Conservation (phyloP, 2,797 vertebrate genomes). For the Rhinatrema bivittatum region DNA sequence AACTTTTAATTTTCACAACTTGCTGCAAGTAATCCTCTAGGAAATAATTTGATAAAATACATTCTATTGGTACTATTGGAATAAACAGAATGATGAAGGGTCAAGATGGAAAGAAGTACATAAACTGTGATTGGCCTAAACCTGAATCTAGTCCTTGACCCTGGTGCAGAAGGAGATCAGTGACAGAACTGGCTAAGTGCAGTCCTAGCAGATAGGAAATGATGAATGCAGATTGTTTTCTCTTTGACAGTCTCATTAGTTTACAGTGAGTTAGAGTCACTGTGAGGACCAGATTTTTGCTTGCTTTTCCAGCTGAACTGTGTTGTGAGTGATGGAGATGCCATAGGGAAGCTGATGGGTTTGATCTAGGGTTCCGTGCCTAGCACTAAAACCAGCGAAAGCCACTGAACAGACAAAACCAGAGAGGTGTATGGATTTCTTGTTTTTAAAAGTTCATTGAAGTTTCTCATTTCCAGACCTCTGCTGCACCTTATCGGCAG, state of each 20-base stretch:
- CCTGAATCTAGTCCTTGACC: slow-evolving; percentile 35
- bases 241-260: slow-evolving; percentile 37
- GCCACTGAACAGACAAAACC: not conserved
- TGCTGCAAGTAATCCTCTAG: no score
- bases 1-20: no score
- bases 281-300: slow-evolving; percentile 2
- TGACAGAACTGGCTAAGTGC: slow-evolving; percentile 8
- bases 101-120: no score
- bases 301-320: slow-evolving; percentile 6
- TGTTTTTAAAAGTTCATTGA: no score
- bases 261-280: slow-evolving; percentile 28
- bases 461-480: no score
- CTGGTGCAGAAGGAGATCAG: slow-evolving; percentile 5
- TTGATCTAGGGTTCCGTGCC: not conserved
- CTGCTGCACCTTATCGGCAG: no score
- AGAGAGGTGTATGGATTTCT: accelerated
- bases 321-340: slow-evolving; percentile 19
- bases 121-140: not conserved
- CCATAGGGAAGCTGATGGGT: not conserved
- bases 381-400: slow-evolving; percentile 2
- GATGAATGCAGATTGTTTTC: slow-evolving; percentile 35
- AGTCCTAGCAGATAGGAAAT: slow-evolving; percentile 39
- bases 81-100: no score
- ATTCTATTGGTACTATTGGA: no score
- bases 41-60: no score